Evolutionary conservation across 2,113 vertebrate genomes (phyloP), one percentile per base, ranked within the genome.

Genomic region (Ariopsis seemanni): DNA sequence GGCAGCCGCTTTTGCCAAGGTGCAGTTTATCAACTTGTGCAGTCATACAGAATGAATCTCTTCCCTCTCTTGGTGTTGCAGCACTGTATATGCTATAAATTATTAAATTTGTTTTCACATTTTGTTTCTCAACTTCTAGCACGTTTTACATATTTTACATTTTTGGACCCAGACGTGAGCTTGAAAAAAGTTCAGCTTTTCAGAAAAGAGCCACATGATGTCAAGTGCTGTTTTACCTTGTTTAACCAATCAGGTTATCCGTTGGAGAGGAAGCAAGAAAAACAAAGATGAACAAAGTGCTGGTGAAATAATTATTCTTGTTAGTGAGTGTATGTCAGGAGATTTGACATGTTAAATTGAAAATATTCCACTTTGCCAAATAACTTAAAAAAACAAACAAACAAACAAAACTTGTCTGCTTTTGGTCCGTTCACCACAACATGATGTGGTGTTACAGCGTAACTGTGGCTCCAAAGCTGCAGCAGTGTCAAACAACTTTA

Each of bases 1-100:
- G 48, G 97, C 97, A 57, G 97, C 97, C 80, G 97, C 97, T 85
- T 97, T 97, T 93, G 97, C 97, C 86, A 97, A 97, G 96, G 96
- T 42, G 42, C 42, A 42, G 42, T 67, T 52, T 7, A 4, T 34
- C 11, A 25, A 60, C 58, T 5, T 18, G 15, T 22, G 42, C 30
- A 22, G 42, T 42, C 42, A 4, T 42, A 9, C 50, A 25, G 42
- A 12, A 58, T 58, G 25, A 53, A 4, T 57, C 42, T 74, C 9
- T 48, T 74, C 9, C 42, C 22, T 50, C 48, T 22, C 42, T 30
- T 50, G 18, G 9, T 25, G 42, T 75, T 55, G 17, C 50, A 50
- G 17, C 18, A 30, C 14, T 34, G 67, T n/a, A 62, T 62, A 22
- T 62, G 20, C 6, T 20, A 62, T 60, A 6, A 20, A 60, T 42